These are phyloP conservation scores for Apis florea DNA, from an alignment of 1,140 invertebrate genomes.

Conservation along the genomic window DNA sequence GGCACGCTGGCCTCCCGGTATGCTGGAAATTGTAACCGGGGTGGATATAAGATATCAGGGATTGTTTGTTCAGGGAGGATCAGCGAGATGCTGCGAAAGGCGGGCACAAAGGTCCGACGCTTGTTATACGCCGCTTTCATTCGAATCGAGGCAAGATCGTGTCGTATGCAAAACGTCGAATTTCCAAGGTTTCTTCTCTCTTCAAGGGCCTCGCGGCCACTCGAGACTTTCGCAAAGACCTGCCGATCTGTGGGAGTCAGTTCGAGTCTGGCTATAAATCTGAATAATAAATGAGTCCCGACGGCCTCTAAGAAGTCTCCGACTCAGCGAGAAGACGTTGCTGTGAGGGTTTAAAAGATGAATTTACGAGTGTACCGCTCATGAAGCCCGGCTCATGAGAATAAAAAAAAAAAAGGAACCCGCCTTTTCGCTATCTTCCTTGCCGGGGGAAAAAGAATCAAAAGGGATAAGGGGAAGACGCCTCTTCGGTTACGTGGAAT, in stretches of 20 bases:
- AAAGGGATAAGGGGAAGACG: neutral
- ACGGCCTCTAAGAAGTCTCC: conserved; percentile 80
- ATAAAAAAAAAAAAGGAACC: conserved; percentile 26
- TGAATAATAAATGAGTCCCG: conserved; percentile 81
- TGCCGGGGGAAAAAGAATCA: neutral
- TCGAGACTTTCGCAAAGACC: conserved; percentile 72
- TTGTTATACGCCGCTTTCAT: conserved; percentile 76
- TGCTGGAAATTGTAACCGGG: conserved; percentile 20
- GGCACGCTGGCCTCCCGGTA: too few relatives aligned
- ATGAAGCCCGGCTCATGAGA: conserved; percentile 29
- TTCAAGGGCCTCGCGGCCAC: conserved; percentile 61
- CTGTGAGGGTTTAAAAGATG: conserved; percentile 71
- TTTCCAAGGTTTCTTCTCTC: conserved; percentile 66
- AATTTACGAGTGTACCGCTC: conserved; percentile 70
- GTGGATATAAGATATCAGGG: conserved; percentile 15
- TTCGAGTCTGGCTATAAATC: conserved; percentile 79
- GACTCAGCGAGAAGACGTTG: conserved; percentile 73
- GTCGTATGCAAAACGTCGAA: conserved; percentile 81
- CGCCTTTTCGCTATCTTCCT: neutral
- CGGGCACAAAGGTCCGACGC: conserved; percentile 45
- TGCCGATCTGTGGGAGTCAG: conserved; percentile 80
- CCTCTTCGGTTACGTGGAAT: neutral
- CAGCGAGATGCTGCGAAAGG: conserved; percentile 6
- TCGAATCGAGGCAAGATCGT: conserved; percentile 77
- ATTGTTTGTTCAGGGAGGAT: conserved; percentile 29